These are phyloP conservation scores for Hylyphantes graminicola DNA, from an alignment of 1,140 invertebrate species.

Conservation along the genomic window DNA sequence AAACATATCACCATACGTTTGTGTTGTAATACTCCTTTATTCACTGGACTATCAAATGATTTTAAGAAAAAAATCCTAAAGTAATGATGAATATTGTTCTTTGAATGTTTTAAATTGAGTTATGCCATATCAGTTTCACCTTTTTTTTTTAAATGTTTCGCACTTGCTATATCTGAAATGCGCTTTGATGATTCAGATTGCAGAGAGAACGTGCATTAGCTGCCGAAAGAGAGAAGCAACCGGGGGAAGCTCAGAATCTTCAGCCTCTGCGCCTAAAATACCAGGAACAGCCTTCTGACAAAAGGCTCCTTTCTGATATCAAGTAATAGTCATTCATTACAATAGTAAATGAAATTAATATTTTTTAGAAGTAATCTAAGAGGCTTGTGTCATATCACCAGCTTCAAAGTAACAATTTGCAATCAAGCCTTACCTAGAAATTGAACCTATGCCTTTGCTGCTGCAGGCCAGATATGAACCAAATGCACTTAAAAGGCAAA, in stretches of 20 bases:
- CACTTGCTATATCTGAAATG: not conserved
- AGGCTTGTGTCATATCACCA: too few species aligned
- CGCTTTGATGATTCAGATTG: conserved; percentile 65
- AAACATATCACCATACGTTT: too few species aligned
- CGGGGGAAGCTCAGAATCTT: conserved; percentile 54
- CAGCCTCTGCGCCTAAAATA: conserved; percentile 60
- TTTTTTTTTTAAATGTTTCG: not conserved
- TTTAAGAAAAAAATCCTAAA: too few species aligned
- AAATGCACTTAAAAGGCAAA: too few species aligned
- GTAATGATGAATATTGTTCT: not conserved
- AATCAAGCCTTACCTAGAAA: too few species aligned
- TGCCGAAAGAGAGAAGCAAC: conserved; percentile 69
- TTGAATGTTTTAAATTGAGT: not conserved
- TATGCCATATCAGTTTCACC: not conserved
- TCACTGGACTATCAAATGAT: too few species aligned
- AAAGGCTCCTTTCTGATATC: conserved; percentile 49
- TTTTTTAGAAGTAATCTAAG: not conserved
- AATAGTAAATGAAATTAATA: not conserved
- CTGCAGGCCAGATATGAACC: too few species aligned
- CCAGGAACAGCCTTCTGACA: conserved; percentile 61
- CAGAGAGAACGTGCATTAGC: conserved; percentile 71
- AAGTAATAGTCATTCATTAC: conserved; percentile 8
- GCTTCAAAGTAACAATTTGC: too few species aligned
- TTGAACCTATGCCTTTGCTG: too few species aligned
- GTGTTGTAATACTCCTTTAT: too few species aligned